These are phyloP conservation scores for Nothobranchius kuhntae DNA, from an alignment of 2,113 vertebrate genomes.

Conservation along the genomic window DNA sequence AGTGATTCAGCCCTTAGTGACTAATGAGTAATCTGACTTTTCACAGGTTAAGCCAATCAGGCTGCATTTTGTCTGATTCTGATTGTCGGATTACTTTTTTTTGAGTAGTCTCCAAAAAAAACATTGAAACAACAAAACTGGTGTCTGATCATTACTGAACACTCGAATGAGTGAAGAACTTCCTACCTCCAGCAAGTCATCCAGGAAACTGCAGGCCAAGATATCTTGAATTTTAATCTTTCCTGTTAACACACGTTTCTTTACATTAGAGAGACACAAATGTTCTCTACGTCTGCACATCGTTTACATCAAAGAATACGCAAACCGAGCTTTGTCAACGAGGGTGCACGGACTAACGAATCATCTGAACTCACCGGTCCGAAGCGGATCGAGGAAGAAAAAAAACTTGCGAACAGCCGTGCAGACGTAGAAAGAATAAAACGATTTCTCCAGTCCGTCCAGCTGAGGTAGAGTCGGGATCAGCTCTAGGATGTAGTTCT, in stretches of 20 bases:
- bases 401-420: slow-evolving; percentile 98
- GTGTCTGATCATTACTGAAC: too few relatives aligned
- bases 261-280: neutral
- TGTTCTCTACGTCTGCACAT: neutral
- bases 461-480: slow-evolving; percentile 97
- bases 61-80: too few relatives aligned
- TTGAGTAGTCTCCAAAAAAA: too few relatives aligned
- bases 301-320: too few relatives aligned
- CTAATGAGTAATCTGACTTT: too few relatives aligned
- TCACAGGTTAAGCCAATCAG: too few relatives aligned
- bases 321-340: too few relatives aligned
- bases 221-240: slow-evolving; percentile 99
- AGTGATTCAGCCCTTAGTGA: too few relatives aligned
- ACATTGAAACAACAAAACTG: too few relatives aligned
- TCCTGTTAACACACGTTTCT: slow-evolving; percentile 71
- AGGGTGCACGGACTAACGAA: too few relatives aligned
- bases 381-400: slow-evolving; percentile 96
- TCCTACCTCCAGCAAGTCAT: slow-evolving; percentile 93
- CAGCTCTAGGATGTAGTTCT: slow-evolving; percentile 98
- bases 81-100: too few relatives aligned
- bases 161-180: neutral
- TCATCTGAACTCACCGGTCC: slow-evolving; percentile 82
- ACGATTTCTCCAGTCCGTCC: slow-evolving; percentile 97
- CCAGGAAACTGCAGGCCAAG: slow-evolving; percentile 96
- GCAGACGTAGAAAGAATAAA: slow-evolving; percentile 98